Percentiles rank a stretch among this genome's conserved stretches.
phyloP scores from a whole-genome alignment of 2,888 invertebrate species.

The Galerucella pusilla region DNA sequence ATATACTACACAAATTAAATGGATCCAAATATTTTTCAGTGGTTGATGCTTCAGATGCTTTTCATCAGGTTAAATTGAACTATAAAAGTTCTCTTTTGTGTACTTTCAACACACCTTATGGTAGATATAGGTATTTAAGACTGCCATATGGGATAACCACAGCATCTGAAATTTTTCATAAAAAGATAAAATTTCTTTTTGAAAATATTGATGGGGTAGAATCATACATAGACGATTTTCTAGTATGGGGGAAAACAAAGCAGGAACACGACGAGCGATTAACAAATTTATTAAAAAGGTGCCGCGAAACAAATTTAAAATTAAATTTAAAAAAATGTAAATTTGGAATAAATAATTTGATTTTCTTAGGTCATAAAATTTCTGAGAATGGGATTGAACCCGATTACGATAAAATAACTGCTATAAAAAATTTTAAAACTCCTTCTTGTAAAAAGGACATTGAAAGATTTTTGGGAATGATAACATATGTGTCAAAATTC shows the following conservation, averaged over 20 bases:
- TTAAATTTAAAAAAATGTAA: constrained; percentile 29
- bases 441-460: constrained; percentile 22
- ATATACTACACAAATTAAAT: constrained; percentile 9
- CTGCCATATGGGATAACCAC: constrained; percentile 24
- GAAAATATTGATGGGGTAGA: constrained; percentile 17
- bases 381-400: constrained; percentile 12
- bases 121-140: constrained; percentile 29
- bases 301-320: constrained; percentile 27
- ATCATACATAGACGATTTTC: constrained; percentile 22
- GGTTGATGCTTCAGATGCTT: constrained; percentile 41
- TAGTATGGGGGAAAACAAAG: constrained; percentile 19
- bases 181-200: constrained; percentile 20
- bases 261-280: constrained; percentile 1
- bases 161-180: constrained; percentile 30
- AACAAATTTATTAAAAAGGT: not conserved
- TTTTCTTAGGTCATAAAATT: constrained; percentile 31
- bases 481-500: constrained; percentile 46
- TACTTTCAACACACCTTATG: constrained; percentile 29
- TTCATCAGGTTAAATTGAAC: constrained; percentile 36
- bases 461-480: constrained; percentile 46
- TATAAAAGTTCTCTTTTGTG: constrained; percentile 39
- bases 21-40: constrained; percentile 30
- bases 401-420: constrained; percentile 29
- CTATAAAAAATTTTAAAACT: constrained; percentile 20
- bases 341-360: constrained; percentile 32